Percentiles rank a stretch among this genome's conserved stretches.
phyloP scores from a whole-genome alignment of 2,113 vertebrate species.

The Dicerorhinus sumatrensis region DNA sequence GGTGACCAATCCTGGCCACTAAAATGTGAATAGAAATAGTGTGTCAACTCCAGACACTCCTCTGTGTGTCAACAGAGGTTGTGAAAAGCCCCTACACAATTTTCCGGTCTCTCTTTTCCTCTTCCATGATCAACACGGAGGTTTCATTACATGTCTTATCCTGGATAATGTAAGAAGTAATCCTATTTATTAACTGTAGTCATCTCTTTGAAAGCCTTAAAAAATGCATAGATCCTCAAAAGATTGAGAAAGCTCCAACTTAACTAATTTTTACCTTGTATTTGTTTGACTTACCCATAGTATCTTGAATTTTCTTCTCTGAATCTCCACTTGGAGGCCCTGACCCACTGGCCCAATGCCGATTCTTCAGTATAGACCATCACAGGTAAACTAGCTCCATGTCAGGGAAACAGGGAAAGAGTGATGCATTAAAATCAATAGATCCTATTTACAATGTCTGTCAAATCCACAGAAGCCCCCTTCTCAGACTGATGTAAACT shows the following conservation, averaged over 20 bases:
- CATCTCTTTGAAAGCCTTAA: background rate
- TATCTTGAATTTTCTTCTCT: background rate
- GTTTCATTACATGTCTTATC: background rate
- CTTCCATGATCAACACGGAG: background rate
- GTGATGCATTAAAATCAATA: background rate
- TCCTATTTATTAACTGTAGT: background rate
- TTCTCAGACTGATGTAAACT: background rate
- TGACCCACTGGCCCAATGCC: background rate
- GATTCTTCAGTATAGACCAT: background rate
- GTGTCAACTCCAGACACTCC: background rate
- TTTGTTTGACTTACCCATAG: background rate
- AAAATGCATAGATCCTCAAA: background rate
- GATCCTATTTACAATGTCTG: background rate
- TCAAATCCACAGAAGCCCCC: background rate
- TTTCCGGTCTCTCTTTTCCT: background rate
- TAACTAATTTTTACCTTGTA: background rate
- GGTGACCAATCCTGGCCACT: background rate
- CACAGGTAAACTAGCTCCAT: background rate
- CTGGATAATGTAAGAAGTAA: background rate
- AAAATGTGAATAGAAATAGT: background rate
- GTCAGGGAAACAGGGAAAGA: background rate
- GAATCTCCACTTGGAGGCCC: background rate
- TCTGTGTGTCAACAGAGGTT: background rate
- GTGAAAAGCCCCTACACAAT: background rate
- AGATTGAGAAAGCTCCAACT: background rate